Conservation (phyloP, 2,113 vertebrate genomes). For the Noturus placidus region DNA sequence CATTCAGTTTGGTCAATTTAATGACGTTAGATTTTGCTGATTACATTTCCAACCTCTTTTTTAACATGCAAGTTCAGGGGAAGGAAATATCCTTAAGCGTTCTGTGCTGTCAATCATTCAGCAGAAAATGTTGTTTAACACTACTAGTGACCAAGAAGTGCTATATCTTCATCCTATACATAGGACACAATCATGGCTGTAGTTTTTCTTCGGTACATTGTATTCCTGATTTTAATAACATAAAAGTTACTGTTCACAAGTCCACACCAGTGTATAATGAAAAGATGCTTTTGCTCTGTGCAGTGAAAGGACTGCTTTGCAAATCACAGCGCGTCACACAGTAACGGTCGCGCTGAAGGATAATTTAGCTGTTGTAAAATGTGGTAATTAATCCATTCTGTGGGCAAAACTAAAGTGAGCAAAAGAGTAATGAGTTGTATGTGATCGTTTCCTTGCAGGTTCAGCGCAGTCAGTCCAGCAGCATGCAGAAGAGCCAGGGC, state of each 20-base stretch:
- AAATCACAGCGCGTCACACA: background rate
- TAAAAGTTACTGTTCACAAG: background rate
- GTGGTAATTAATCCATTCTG: background rate
- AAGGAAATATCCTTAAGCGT: background rate
- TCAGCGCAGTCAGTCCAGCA: conserved; percentile 74
- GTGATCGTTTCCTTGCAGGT: conserved; percentile 41
- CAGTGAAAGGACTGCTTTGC: background rate
- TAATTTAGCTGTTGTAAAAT: background rate
- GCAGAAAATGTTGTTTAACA: background rate
- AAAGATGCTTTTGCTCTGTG: background rate
- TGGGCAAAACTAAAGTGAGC: background rate
- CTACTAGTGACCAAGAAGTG: background rate
- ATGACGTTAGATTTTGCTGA: background rate
- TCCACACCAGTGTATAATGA: background rate
- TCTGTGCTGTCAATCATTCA: background rate
- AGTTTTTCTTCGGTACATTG: background rate
- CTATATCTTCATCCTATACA: background rate
- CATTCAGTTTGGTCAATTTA: background rate
- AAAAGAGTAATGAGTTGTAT: background rate
- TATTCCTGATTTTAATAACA: background rate
- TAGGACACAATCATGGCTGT: background rate
- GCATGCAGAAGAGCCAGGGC: conserved; percentile 78
- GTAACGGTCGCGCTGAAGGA: background rate
- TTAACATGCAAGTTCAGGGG: background rate
- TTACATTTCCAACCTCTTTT: background rate